phyloP scores from a whole-genome alignment of 2,888 invertebrate species.

The Drosophila cyrtoloma region DNA sequence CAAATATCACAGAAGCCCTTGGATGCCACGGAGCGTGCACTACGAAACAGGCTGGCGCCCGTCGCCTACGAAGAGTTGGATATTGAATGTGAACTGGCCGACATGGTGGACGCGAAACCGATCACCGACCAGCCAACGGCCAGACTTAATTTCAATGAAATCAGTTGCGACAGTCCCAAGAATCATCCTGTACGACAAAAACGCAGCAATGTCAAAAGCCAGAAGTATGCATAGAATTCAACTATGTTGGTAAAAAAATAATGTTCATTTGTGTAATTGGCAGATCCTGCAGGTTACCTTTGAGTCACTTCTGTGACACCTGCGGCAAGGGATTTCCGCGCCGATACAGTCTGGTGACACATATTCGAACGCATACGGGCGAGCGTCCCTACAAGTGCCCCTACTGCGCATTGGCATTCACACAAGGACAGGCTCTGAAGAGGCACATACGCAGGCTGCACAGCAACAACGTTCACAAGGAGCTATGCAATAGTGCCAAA shows the following conservation, averaged over 20 bases:
- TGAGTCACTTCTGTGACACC: slow-evolving; percentile 11
- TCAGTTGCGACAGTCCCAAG: background rate
- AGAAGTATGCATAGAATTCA: slow-evolving; percentile 10
- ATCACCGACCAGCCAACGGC: background rate
- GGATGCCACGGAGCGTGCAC: slow-evolving; percentile 26
- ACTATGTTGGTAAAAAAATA: background rate
- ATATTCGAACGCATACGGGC: slow-evolving; percentile 37
- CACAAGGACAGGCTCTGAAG: slow-evolving; percentile 43
- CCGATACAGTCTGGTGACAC: slow-evolving; percentile 23
- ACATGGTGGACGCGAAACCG: slow-evolving; percentile 6
- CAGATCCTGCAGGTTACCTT: background rate
- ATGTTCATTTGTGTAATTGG: background rate
- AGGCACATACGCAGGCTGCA: slow-evolving; percentile 39
- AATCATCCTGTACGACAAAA: background rate
- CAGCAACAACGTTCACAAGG: slow-evolving; percentile 4
- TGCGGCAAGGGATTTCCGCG: slow-evolving; percentile 38
- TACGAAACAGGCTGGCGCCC: slow-evolving; percentile 35
- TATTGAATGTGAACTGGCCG: slow-evolving; percentile 40
- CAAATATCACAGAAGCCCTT: slow-evolving; percentile 4
- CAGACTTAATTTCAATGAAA: background rate
- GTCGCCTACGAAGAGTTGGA: slow-evolving; percentile 47
- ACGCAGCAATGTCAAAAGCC: background rate
- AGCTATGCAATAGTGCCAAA: slow-evolving; percentile 4
- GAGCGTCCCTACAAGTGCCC: slow-evolving; percentile 40
- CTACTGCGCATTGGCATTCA: slow-evolving; percentile 32